These are phyloP conservation scores for Corydoras maculifer DNA, from an alignment of 2,113 vertebrate species.

Conservation along the genomic window DNA sequence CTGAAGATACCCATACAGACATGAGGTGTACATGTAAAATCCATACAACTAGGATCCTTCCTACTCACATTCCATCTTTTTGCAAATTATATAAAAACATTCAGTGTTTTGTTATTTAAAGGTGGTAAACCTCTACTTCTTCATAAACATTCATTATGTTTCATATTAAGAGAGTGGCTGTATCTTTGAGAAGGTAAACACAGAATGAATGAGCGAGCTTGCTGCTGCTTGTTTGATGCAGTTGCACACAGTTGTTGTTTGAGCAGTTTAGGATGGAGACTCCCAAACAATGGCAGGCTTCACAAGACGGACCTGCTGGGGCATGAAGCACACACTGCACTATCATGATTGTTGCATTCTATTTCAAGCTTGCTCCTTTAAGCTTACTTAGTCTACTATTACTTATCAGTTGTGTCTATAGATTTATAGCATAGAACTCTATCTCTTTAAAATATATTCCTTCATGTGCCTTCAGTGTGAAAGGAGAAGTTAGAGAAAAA, in stretches of 20 bases:
- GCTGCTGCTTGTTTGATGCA: constrained; percentile 22
- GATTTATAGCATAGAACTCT: no score
- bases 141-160: not conserved
- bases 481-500: not conserved
- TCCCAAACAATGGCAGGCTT: not conserved
- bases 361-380: not conserved
- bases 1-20: no score
- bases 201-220: constrained; percentile 12
- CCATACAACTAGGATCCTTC: no score
- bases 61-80: no score
- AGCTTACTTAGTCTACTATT: not conserved
- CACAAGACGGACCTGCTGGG: not conserved
- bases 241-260: not conserved
- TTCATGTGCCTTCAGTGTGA: no score
- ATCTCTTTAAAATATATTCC: no score
- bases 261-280: constrained; percentile 1
- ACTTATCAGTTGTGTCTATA: not conserved
- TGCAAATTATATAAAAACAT: no score
- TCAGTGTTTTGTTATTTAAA: not conserved
- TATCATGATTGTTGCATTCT: not conserved
- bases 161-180: not conserved
- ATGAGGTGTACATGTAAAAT: no score
- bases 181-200: not conserved
- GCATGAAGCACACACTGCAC: not conserved
- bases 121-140: not conserved